These are phyloP conservation scores for Festucalex cinctus DNA, from an alignment of 2,113 vertebrate species.

Conservation along the genomic window DNA sequence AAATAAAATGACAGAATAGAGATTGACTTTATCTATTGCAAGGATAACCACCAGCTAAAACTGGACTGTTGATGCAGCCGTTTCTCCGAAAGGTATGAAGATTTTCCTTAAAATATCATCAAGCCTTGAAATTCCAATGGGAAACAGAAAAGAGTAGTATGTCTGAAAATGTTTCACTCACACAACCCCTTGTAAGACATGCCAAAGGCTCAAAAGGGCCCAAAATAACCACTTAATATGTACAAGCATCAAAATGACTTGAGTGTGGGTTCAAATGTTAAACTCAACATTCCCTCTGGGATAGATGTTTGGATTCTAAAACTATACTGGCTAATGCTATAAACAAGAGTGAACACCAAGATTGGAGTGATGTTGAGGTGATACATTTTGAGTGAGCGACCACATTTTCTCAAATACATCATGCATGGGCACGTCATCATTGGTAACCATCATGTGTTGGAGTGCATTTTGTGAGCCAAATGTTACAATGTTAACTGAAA, in stretches of 20 bases:
- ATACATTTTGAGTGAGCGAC: slow-evolving; percentile 4
- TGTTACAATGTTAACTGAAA: not conserved
- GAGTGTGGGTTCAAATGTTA: slow-evolving; percentile 16
- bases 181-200: slow-evolving; percentile 28
- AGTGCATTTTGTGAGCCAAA: slow-evolving; percentile 20
- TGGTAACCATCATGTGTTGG: slow-evolving; percentile 13
- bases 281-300: slow-evolving; percentile 27
- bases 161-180: slow-evolving; percentile 32
- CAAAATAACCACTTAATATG: slow-evolving; percentile 49
- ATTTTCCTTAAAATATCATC: slow-evolving; percentile 32
- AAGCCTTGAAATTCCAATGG: slow-evolving; percentile 28
- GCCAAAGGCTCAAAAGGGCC: slow-evolving; percentile 43
- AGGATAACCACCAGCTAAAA: slow-evolving; percentile 58
- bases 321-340: slow-evolving; percentile 15
- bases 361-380: slow-evolving; percentile 30
- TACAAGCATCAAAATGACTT: slow-evolving; percentile 46
- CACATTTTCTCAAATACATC: not conserved
- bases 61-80: slow-evolving; percentile 26
- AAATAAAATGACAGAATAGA: slow-evolving; percentile 47
- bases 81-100: slow-evolving; percentile 3
- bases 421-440: slow-evolving; percentile 24
- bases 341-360: slow-evolving; percentile 14
- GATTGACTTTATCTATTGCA: slow-evolving; percentile 42
- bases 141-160: slow-evolving; percentile 22
- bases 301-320: slow-evolving; percentile 9